These are phyloP conservation scores for Frankliniella intonsa DNA, from an alignment of 2,888 invertebrate genomes.

Conservation along the genomic window DNA sequence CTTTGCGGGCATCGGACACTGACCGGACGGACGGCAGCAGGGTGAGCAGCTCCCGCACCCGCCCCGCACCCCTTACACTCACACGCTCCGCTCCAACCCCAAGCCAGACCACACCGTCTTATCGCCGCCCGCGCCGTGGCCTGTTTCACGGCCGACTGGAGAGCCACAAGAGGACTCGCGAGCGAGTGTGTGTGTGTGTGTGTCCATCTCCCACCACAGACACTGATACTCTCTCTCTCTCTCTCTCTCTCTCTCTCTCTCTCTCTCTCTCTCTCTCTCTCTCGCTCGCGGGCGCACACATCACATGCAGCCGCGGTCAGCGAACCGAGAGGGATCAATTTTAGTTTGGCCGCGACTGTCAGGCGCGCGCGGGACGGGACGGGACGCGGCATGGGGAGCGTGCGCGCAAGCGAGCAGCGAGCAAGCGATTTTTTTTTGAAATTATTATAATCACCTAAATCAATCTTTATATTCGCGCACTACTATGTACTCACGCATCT, in stretches of 20 bases:
- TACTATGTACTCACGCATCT: neutral
- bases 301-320: neutral
- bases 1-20: neutral
- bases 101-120: neutral
- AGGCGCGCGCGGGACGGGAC: neutral
- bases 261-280: neutral
- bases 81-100: neutral
- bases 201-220: neutral
- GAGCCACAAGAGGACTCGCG: neutral
- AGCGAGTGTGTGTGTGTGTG: neutral
- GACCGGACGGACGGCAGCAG: neutral
- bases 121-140: neutral
- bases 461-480: neutral
- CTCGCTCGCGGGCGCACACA: neutral
- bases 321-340: neutral
- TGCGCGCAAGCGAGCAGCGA: neutral
- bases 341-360: neutral
- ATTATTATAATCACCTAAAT: neutral
- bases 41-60: neutral
- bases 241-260: neutral
- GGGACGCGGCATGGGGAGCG: neutral
- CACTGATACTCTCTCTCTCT: neutral
- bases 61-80: neutral
- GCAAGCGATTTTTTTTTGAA: neutral
- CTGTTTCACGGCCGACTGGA: neutral